Conservation (phyloP, 2,888 invertebrate genomes). For the Meandrusa payeni region DNA sequence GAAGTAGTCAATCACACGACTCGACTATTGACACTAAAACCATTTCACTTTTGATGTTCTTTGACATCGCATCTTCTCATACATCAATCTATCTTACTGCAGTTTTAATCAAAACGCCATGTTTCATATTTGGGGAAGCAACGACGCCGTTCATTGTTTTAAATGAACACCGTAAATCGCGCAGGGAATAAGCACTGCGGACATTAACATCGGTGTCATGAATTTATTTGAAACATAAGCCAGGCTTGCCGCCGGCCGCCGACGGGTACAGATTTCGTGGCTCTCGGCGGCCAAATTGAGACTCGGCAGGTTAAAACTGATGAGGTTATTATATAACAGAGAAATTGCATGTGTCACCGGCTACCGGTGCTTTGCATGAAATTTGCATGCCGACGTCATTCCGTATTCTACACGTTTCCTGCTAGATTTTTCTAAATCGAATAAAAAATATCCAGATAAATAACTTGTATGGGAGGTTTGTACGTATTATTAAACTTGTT, state of each 20-base stretch:
- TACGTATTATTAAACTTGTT: too few relatives aligned
- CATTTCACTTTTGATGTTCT: too few relatives aligned
- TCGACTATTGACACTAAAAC: too few relatives aligned
- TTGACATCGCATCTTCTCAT: too few relatives aligned
- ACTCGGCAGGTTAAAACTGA: conserved; percentile 25
- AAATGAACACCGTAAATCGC: conserved; percentile 22
- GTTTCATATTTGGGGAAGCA: conserved; percentile 20
- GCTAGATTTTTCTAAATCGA: too few relatives aligned
- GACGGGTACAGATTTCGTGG: conserved; percentile 24
- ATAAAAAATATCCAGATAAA: too few relatives aligned
- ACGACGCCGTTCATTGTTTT: conserved; percentile 22
- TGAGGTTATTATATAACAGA: conserved; percentile 20
- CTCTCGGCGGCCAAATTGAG: conserved; percentile 24
- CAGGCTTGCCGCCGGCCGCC: conserved; percentile 20
- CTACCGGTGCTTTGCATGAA: conserved; percentile 13
- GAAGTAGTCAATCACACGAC: too few relatives aligned
- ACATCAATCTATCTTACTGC: conserved; percentile 4
- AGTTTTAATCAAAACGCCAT: conserved; percentile 17
- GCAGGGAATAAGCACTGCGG: conserved; percentile 20
- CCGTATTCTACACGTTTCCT: conserved; percentile 8
- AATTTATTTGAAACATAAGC: conserved; percentile 25
- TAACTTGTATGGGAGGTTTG: too few relatives aligned
- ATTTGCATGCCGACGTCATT: conserved; percentile 12
- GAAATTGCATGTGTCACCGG: conserved; percentile 19
- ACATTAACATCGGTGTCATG: conserved; percentile 23